Conservation (phyloP, 2,113 vertebrate genomes). For the Tursiops truncatus region DNA sequence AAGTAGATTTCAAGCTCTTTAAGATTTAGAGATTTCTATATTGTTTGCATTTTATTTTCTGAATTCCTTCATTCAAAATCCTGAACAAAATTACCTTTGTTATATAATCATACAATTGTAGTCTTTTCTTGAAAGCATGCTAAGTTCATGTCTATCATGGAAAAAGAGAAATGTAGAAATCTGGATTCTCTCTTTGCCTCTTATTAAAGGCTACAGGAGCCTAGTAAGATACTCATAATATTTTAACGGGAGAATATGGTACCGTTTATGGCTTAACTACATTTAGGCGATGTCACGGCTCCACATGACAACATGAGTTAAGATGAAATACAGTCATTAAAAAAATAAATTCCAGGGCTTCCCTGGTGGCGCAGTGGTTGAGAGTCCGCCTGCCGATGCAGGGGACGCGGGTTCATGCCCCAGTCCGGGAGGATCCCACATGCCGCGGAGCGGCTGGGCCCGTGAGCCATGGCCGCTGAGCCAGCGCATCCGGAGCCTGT, state of each 20-base stretch:
- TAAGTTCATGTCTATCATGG: conserved; percentile 57
- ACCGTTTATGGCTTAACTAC: conserved; percentile 69
- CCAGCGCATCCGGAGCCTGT: rapidly evolving
- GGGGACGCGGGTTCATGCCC: too few relatives aligned
- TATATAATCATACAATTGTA: conserved; percentile 48
- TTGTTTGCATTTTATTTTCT: conserved; percentile 41
- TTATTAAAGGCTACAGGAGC: conserved; percentile 39
- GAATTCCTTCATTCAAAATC: conserved; percentile 66
- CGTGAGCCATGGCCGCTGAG: too few relatives aligned
- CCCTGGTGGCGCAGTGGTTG: too few relatives aligned
- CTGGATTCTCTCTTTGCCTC: conserved; percentile 32
- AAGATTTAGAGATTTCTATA: background rate
- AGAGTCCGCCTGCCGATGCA: too few relatives aligned
- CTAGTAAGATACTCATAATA: conserved; percentile 54
- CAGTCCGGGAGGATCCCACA: too few relatives aligned
- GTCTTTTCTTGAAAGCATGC: conserved; percentile 60
- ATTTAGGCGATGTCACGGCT: conserved; percentile 45
- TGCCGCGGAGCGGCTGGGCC: too few relatives aligned
- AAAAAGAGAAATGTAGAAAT: conserved; percentile 26
- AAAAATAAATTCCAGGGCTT: conserved; percentile 68
- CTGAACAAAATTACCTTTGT: conserved; percentile 62
- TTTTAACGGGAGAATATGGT: conserved; percentile 37
- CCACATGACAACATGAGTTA: conserved; percentile 43
- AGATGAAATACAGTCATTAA: conserved; percentile 74
- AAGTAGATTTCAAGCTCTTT: background rate